Base-by-base conservation (phyloP, 2,797 vertebrate species). In the Anas capensis region DNA sequence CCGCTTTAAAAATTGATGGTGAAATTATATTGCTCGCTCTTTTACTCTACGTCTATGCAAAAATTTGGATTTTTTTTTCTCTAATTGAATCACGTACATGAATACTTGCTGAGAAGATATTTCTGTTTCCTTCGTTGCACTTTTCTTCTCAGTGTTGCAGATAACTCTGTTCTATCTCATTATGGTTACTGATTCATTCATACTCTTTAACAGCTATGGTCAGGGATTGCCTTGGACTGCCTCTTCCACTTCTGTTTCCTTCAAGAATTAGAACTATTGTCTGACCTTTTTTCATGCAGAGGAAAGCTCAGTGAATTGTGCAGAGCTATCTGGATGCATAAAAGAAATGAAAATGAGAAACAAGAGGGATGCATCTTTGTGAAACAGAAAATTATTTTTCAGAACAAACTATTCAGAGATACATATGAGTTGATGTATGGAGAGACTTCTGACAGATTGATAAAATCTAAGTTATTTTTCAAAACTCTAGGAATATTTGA, bases 221-320 rank as follows among this genome's bases (percentile, higher is more conserved):
- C 68, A 66, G 62, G 86, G 61, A 68, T 90, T 93, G 61, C 75
- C 86, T 95, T 88, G 76, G 73, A 86, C 88, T 90, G 75, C 95
- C 93, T 94, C 62, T 81, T 91, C 64, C 46, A 49, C 75, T 95
- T 88, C 86, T 83, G 24, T 84, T 96, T 91, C 93, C 88, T 88
- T 92, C 86, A 82, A 77, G 95, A 97, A 92, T 85, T 85, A 88
- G 77, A 93, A 83, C 71, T 65, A 49, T 78, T 88, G 62, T 85
- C 90, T 90, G 86, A 90, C 57, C 31, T 92, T 96, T 96, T 95
- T 92, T 88, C 85, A 36, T 46, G 40, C 77, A 91, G 58, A 66
- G 82, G 89, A 91, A 97, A 73, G 85, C 15, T 0, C 69, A 68
- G 53, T 72, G 82, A 91, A 96, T 95, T 93, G 82, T 94, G 93